Percentiles rank a stretch among this genome's conserved stretches.
Evolutionary conservation across 2,888 invertebrate species (phyloP).

Genomic region (Dioctria rufipes): DNA sequence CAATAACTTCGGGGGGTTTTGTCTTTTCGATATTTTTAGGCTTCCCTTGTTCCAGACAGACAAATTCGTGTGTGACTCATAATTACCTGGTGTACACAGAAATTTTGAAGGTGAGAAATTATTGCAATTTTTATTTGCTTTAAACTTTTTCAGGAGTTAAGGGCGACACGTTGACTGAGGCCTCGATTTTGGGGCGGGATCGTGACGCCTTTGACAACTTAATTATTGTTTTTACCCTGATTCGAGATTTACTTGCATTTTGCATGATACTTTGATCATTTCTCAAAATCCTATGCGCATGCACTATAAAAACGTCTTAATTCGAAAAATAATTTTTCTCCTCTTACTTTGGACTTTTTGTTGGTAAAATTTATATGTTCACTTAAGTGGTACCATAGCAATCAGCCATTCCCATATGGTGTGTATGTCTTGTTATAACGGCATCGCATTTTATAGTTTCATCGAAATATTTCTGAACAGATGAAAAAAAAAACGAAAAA

Average conservation of each 20-base stretch:
- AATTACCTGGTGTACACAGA: slow-evolving; percentile 42
- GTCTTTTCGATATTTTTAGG: no score
- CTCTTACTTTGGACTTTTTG: neutral
- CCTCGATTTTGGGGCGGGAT: slow-evolving; percentile 10
- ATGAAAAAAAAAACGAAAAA: no score
- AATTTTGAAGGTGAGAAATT: slow-evolving; percentile 47
- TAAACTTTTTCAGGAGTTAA: slow-evolving; percentile 6
- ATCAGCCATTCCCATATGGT: neutral
- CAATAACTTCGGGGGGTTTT: slow-evolving; percentile 20
- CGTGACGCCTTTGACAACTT: slow-evolving; percentile 46
- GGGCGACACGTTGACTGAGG: neutral
- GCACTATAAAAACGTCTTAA: neutral
- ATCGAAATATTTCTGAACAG: no score
- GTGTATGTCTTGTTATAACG: no score
- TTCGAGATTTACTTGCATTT: neutral
- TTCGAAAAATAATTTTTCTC: neutral
- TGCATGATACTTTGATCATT: slow-evolving; percentile 12
- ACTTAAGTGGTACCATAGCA: no score
- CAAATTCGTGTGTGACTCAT: neutral
- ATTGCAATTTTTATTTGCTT: slow-evolving; percentile 44
- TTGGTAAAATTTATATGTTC: neutral
- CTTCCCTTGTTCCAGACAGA: no score
- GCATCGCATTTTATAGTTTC: no score
- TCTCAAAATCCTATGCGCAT: neutral
- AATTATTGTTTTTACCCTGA: slow-evolving; percentile 36